phyloP scores from a whole-genome alignment of 2,888 invertebrate genomes.

The Pseudanteris insignis region DNA sequence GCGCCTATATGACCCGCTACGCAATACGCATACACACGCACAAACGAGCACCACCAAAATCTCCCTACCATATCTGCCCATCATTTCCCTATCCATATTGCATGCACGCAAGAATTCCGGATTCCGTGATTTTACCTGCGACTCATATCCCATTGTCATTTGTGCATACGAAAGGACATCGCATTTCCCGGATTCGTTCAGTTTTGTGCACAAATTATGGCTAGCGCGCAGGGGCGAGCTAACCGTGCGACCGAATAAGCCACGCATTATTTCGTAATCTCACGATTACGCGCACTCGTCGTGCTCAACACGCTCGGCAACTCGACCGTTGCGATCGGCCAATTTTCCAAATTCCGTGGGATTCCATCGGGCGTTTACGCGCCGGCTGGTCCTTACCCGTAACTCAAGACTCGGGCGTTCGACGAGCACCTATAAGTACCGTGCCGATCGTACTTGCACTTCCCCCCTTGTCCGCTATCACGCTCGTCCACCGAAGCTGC shows the following conservation, averaged over 20 bases:
- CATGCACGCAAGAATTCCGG: conserved; percentile 20
- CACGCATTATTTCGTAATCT: conserved; percentile 34
- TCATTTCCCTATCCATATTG: conserved; percentile 32
- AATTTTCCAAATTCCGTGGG: not conserved
- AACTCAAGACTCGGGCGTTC: too few species aligned
- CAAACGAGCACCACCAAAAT: conserved; percentile 11
- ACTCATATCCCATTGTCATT: conserved; percentile 19
- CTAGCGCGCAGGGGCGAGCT: conserved; percentile 48
- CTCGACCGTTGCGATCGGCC: not conserved
- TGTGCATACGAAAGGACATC: conserved; percentile 36
- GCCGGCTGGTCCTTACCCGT: too few species aligned
- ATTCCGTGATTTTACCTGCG: conserved; percentile 37
- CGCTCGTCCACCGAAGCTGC: too few species aligned
- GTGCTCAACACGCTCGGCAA: not conserved
- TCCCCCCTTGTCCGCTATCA: too few species aligned
- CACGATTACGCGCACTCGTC: conserved; percentile 23
- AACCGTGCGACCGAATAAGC: conserved; percentile 55
- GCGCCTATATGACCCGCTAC: conserved; percentile 4
- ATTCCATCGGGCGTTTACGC: too few species aligned
- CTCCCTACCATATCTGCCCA: conserved; percentile 21
- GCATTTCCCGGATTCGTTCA: conserved; percentile 46
- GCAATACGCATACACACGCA: too few species aligned
- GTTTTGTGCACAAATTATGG: conserved; percentile 32
- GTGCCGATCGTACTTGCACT: not conserved
- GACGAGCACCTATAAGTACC: too few species aligned